Conservation (phyloP, 2,113 vertebrate species). For the Epinephelus fuscoguttatus region DNA sequence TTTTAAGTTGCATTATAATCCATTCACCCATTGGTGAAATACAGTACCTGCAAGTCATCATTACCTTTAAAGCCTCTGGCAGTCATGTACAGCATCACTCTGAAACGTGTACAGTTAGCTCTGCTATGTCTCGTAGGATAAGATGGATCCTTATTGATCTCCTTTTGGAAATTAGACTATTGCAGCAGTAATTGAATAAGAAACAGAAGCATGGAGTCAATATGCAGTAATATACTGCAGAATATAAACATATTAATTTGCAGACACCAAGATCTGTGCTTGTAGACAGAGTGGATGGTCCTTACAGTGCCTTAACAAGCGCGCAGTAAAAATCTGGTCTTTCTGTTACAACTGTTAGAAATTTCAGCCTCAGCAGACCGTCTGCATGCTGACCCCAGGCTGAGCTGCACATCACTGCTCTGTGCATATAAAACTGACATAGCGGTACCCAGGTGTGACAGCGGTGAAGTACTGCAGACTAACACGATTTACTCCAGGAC, state of each 20-base stretch:
- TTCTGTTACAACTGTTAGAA: neutral
- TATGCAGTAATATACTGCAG: neutral
- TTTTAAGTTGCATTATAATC: too few relatives aligned
- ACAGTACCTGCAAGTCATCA: too few relatives aligned
- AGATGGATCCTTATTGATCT: neutral
- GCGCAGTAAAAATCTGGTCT: neutral
- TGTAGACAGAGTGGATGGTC: neutral
- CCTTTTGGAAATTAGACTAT: neutral
- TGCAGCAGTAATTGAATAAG: neutral
- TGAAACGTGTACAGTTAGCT: neutral
- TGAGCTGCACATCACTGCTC: conserved; percentile 14
- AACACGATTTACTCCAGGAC: conserved; percentile 28
- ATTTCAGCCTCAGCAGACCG: conserved; percentile 9
- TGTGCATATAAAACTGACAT: neutral
- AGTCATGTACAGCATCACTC: too few relatives aligned
- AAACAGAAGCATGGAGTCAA: neutral
- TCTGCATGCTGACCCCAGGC: neutral
- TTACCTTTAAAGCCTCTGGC: neutral
- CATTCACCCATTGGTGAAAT: too few relatives aligned
- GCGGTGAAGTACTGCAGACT: conserved; percentile 27
- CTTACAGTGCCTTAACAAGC: neutral
- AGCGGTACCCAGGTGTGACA: conserved; percentile 54
- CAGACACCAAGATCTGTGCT: neutral
- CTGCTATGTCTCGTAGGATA: too few relatives aligned
- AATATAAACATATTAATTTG: neutral